A percentile compares a stretch with the other conserved stretches of the same genome.
phyloP scores from a whole-genome alignment of 2,113 vertebrate genomes.

The Petrocephalus zakoni region DNA sequence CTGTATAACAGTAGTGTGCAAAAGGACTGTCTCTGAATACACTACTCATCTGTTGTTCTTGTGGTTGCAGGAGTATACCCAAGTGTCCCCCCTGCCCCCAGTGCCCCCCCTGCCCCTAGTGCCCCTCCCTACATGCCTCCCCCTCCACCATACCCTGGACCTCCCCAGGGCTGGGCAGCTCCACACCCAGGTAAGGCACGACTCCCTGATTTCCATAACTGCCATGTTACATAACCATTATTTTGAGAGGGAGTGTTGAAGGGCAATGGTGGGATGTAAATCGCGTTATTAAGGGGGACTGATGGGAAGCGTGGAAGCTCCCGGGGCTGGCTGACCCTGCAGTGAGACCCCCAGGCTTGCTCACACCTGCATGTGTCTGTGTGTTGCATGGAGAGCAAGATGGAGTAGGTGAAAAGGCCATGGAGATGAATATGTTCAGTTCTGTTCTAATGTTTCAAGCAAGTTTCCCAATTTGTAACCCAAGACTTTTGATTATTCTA shows the following conservation, averaged over 20 bases:
- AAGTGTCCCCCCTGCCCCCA: conserved; percentile 37
- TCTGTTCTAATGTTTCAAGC: neutral
- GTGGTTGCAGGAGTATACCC: conserved; percentile 64
- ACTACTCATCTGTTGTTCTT: neutral
- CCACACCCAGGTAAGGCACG: conserved; percentile 53
- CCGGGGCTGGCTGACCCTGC: neutral
- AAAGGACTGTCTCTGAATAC: neutral
- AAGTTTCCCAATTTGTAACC: neutral
- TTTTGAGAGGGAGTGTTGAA: neutral
- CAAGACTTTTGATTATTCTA: neutral
- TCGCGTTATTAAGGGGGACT: neutral
- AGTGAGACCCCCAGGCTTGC: too few species aligned
- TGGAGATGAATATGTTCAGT: neutral
- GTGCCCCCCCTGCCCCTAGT: conserved; percentile 46
- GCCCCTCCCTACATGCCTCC: conserved; percentile 67
- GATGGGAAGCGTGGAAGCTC: neutral
- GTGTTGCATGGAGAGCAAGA: neutral
- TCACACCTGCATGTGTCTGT: neutral
- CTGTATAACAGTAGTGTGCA: neutral
- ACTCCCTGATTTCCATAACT: neutral
- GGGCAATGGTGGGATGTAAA: neutral
- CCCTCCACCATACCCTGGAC: conserved; percentile 73
- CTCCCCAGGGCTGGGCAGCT: conserved; percentile 57
- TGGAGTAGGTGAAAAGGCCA: neutral
- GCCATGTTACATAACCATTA: neutral